A percentile compares a stretch with the other conserved stretches of the same genome.
phyloP scores from a whole-genome alignment of 2,113 vertebrate genomes.

The Propithecus coquereli region DNA sequence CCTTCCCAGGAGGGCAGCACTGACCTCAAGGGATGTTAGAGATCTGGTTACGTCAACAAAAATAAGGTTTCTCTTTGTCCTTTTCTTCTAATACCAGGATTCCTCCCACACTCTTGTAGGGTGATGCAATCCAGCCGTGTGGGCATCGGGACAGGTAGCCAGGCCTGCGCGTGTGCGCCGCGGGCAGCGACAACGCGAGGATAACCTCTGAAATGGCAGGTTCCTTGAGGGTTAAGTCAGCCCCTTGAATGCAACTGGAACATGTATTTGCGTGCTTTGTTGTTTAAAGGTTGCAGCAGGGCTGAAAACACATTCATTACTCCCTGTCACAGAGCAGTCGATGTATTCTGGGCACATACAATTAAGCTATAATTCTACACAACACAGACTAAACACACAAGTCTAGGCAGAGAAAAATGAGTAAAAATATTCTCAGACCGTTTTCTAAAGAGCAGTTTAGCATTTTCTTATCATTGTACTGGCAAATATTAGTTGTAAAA shows the following conservation, averaged over 20 bases:
- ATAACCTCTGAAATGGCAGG: background rate
- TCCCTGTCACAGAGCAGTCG: conserved; percentile 51
- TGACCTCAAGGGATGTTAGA: conserved; percentile 26
- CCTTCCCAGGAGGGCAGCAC: background rate
- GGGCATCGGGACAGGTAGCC: background rate
- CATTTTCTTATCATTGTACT: conserved; percentile 34
- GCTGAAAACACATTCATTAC: conserved; percentile 71
- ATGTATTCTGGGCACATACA: conserved; percentile 70
- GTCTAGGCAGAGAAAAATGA: conserved; percentile 70
- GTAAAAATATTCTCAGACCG: conserved; percentile 50
- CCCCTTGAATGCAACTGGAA: conserved; percentile 4
- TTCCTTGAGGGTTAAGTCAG: conserved; percentile 38
- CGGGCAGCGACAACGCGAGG: background rate
- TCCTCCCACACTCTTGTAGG: background rate
- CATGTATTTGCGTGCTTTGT: conserved; percentile 47
- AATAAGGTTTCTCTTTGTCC: background rate
- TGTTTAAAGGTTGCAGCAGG: conserved; percentile 58
- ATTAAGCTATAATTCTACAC: conserved; percentile 74
- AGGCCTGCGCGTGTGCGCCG: fast-evolving
- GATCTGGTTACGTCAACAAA: conserved; percentile 27
- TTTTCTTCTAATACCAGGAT: conserved; percentile 4
- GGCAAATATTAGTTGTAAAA: conserved; percentile 28
- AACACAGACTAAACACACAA: conserved; percentile 70
- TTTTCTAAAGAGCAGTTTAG: conserved; percentile 33
- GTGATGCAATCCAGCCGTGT: fast-evolving